Base-by-base conservation (phyloP, 2,113 vertebrate genomes). In the Falco punctatus region DNA sequence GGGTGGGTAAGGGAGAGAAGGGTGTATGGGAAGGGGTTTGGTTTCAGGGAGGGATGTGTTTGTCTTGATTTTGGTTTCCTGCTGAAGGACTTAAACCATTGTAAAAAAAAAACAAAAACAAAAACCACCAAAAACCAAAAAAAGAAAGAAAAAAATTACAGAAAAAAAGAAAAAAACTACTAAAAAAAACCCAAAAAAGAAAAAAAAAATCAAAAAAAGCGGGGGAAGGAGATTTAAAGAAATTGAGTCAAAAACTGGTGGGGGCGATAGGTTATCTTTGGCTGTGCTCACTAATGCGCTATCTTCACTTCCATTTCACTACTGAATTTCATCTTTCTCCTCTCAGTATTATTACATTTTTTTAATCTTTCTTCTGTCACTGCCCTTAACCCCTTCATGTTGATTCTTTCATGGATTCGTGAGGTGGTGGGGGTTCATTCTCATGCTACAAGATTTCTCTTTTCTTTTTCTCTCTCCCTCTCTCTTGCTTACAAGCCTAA, bases 401-500 rank as follows among this genome's bases (percentile, higher is more conserved):
- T 92, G 92, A 57, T 75, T 89, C 85, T 83, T 90, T 70, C 85
- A 82, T 64, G 51, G 71, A 77, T 59, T 73, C 84, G 92, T 83
- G 87, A 86, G 79, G 18, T 64, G 54, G 52, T 38, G 85, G 52
- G 55, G 71, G 72, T 87, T 81, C 94, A 94, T 96, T 86, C 90
- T 88, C 92, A 94, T 11, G 23, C 62, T 81, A 33, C 6, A 59
- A 87, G 89, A 83, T 33, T 86, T 92, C 88, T 91, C 64, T 94
- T 95, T 94, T 86, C 69, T 94, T 94, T 96, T 70, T 86, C 90
- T 95, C 90, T 94, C 73, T 94, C 85, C 92, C 90, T 93, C 85
- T 93, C 94, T 95, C 93, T 94, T 91, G 81, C 90, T 96, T 94
- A 94, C 73, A 86, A 94, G 94, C 95, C 92, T 96, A 84, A 93